These are phyloP conservation scores for Dasysyrphus tricinctus DNA, from an alignment of 2,888 invertebrate genomes.

Conservation along the genomic window DNA sequence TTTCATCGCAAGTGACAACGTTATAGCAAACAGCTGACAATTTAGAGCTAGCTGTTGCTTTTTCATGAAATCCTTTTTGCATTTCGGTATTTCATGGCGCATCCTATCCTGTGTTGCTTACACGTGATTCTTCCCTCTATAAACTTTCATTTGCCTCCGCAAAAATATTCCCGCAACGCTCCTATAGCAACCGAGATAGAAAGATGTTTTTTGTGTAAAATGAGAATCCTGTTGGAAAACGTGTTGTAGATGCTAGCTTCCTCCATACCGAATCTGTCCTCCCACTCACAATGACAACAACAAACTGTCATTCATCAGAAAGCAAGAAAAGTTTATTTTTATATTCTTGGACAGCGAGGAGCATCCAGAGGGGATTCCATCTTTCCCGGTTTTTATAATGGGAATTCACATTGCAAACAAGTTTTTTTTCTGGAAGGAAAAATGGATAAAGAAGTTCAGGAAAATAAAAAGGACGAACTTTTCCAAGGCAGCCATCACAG, in stretches of 20 bases:
- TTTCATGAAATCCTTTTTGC: slow-evolving; percentile 50
- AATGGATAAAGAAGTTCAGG: background rate
- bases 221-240: slow-evolving; percentile 55
- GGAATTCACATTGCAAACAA: slow-evolving; percentile 50
- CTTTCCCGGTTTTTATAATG: slow-evolving; percentile 32
- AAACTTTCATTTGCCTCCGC: slow-evolving; percentile 43
- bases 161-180: slow-evolving; percentile 4
- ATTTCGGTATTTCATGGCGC: slow-evolving; percentile 5
- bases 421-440: background rate
- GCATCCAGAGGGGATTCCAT: slow-evolving; percentile 34
- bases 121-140: slow-evolving; percentile 45
- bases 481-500: background rate
- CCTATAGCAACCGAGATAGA: background rate
- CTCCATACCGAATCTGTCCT: slow-evolving; percentile 31
- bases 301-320: slow-evolving; percentile 68
- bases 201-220: background rate
- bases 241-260: slow-evolving; percentile 26
- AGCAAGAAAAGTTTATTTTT: slow-evolving; percentile 51
- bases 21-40: slow-evolving; percentile 63
- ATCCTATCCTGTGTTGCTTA: slow-evolving; percentile 37
- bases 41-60: slow-evolving; percentile 53
- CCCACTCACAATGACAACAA: slow-evolving; percentile 54
- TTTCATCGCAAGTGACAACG: background rate
- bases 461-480: slow-evolving; percentile 23
- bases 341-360: slow-evolving; percentile 32